These are phyloP conservation scores for Wasmannia auropunctata DNA, from an alignment of 1,140 invertebrate genomes.

Conservation along the genomic window DNA sequence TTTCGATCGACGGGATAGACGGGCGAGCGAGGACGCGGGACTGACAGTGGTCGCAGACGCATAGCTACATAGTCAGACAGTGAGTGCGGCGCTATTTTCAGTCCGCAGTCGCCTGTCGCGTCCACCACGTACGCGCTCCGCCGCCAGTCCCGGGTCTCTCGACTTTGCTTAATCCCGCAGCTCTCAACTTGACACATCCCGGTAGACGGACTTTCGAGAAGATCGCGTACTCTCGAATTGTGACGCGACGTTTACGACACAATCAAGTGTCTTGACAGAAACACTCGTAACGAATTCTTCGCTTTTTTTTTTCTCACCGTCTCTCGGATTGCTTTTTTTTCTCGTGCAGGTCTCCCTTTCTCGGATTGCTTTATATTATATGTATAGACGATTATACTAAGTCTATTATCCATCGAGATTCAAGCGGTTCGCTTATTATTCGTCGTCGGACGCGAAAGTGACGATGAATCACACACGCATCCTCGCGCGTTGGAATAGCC, in stretches of 20 bases:
- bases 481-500: neutral
- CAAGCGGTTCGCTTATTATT: neutral
- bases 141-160: conserved; percentile 50
- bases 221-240: neutral
- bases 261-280: neutral
- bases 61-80: conserved; percentile 81
- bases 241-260: neutral
- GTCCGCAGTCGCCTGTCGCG: conserved; percentile 65
- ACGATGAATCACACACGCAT: conserved; percentile 24
- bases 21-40: conserved; percentile 62
- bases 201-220: neutral
- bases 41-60: conserved; percentile 70
- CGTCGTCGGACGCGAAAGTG: neutral
- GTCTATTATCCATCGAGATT: neutral
- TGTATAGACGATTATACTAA: too few relatives aligned
- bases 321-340: too few relatives aligned
- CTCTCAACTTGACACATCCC: conserved; percentile 66
- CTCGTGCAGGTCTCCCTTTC: neutral
- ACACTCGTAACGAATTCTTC: neutral
- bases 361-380: neutral
- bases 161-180: conserved; percentile 71
- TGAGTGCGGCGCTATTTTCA: conserved; percentile 81
- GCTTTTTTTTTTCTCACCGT: too few relatives aligned
- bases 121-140: neutral
- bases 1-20: conserved; percentile 72